Percentiles rank a stretch among this genome's conserved stretches.
phyloP scores from a whole-genome alignment of 2,888 invertebrate species.

The Leptarthrus brevirostris region DNA sequence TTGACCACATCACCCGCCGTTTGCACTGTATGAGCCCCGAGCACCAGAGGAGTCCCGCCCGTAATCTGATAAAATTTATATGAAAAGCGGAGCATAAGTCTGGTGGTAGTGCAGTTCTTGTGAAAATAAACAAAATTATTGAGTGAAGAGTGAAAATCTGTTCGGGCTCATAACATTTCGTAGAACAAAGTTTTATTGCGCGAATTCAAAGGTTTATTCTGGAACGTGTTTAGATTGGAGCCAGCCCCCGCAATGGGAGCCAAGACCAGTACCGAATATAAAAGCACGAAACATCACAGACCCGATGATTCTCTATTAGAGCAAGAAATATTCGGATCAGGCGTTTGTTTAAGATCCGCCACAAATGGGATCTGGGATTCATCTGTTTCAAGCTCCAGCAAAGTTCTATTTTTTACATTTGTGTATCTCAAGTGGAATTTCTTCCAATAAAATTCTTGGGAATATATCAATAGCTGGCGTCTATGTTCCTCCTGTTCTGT shows the following conservation, averaged over 20 bases:
- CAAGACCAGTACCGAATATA: not conserved
- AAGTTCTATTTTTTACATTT: constrained; percentile 30
- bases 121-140: constrained; percentile 31
- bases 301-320: not conserved
- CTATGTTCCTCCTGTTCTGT: not conserved
- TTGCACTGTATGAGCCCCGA: not conserved
- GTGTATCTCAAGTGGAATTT: constrained; percentile 7
- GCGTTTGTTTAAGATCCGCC: constrained; percentile 5
- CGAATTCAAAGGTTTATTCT: constrained; percentile 7
- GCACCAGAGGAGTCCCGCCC: not conserved
- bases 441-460: constrained; percentile 9
- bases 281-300: not conserved
- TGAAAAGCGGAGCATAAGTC: not conserved
- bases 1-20: not conserved
- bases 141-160: constrained; percentile 18
- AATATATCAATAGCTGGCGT: constrained; percentile 13
- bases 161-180: constrained; percentile 16
- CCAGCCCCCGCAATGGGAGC: not conserved
- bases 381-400: not conserved
- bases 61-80: not conserved
- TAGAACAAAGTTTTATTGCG: constrained; percentile 27
- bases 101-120: not conserved
- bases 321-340: constrained; percentile 17
- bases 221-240: constrained; percentile 4
- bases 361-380: not conserved